phyloP scores from a whole-genome alignment of 2,888 invertebrate species.

The Microdon myrmicae region DNA sequence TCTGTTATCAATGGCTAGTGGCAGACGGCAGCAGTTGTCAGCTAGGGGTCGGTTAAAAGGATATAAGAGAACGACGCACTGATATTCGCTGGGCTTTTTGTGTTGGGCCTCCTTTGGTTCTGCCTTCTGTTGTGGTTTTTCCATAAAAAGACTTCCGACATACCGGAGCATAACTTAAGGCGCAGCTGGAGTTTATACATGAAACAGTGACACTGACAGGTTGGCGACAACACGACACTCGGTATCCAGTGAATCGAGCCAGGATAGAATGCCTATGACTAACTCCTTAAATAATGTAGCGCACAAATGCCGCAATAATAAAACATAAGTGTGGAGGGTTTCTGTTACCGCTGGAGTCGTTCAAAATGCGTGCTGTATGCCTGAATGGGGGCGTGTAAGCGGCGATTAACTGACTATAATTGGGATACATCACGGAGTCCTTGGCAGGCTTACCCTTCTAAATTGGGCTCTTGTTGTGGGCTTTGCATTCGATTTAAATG shows the following conservation, averaged over 20 bases:
- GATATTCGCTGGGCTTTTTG: conserved; percentile 1
- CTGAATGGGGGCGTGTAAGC: conserved; percentile 30
- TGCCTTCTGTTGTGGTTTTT: conserved; percentile 9
- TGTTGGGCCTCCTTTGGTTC: background rate
- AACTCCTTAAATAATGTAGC: conserved; percentile 43
- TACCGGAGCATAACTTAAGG: conserved; percentile 34
- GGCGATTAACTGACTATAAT: conserved; percentile 48
- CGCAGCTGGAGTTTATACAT: conserved; percentile 38
- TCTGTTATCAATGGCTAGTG: conserved; percentile 27
- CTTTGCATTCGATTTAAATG: too few relatives aligned
- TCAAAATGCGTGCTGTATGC: background rate
- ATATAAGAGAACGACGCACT: conserved; percentile 9
- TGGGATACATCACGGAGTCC: conserved; percentile 42
- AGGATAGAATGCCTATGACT: conserved; percentile 3
- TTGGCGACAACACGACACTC: conserved; percentile 29
- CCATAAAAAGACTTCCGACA: conserved; percentile 24
- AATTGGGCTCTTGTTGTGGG: too few relatives aligned
- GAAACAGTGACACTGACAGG: conserved; percentile 20
- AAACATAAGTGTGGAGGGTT: conserved; percentile 63
- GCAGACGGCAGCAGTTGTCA: conserved; percentile 23
- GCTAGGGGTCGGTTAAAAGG: conserved; percentile 30
- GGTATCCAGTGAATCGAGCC: conserved; percentile 3
- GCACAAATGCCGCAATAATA: conserved; percentile 61
- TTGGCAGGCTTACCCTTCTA: too few relatives aligned
- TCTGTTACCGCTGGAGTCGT: conserved; percentile 56